These are phyloP conservation scores for Philopedon plagiatum DNA, from an alignment of 2,888 invertebrate genomes.

Conservation along the genomic window DNA sequence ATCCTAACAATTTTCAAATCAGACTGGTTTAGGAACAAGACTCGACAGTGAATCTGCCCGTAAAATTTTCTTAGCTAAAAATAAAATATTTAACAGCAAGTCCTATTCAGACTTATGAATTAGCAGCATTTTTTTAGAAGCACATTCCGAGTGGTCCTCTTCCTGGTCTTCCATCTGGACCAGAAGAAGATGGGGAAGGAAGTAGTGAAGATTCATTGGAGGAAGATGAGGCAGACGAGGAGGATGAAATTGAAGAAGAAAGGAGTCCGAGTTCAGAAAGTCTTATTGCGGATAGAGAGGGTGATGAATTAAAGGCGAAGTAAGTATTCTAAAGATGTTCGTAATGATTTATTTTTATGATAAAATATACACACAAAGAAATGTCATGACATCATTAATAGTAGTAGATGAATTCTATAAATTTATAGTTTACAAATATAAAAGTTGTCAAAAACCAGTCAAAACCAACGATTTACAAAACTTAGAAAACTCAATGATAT, in stretches of 20 bases:
- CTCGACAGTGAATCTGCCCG: too few species aligned
- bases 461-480: too few species aligned
- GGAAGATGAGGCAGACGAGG: slow-evolving; percentile 54
- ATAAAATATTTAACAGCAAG: not conserved
- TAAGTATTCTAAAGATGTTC: not conserved
- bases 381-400: too few species aligned
- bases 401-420: too few species aligned
- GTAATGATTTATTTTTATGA: slow-evolving; percentile 4
- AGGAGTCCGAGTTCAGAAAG: slow-evolving; percentile 56
- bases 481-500: too few species aligned
- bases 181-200: slow-evolving; percentile 61
- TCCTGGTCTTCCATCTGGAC: slow-evolving; percentile 64
- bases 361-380: too few species aligned
- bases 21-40: too few species aligned
- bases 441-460: too few species aligned
- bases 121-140: slow-evolving; percentile 51
- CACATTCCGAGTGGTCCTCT: slow-evolving; percentile 65
- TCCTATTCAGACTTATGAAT: not conserved
- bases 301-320: slow-evolving; percentile 40
- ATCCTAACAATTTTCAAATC: too few species aligned
- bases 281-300: slow-evolving; percentile 60
- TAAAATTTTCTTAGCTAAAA: too few species aligned
- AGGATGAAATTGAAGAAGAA: slow-evolving; percentile 47
- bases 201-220: slow-evolving; percentile 52
- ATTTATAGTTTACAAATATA: too few species aligned